These are phyloP conservation scores for Ramazzottius varieornatus DNA, from an alignment of 2,888 invertebrate species.

Conservation along the genomic window DNA sequence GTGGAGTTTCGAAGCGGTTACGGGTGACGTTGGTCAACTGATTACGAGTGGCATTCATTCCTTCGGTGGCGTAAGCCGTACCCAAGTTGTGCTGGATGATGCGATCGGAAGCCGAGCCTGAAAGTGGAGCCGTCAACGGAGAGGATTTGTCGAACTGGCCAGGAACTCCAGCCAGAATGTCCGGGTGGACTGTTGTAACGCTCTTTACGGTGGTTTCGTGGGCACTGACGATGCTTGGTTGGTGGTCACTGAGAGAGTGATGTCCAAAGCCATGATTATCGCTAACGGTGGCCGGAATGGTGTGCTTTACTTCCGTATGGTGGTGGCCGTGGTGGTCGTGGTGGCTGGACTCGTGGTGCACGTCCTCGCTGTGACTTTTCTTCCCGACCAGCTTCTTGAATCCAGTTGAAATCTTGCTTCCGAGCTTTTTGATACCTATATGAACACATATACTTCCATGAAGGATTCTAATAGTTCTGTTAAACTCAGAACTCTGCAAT, in stretches of 20 bases:
- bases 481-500: too few relatives aligned
- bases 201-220: neutral
- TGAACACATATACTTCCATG: too few relatives aligned
- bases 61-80: neutral
- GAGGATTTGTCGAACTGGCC: neutral
- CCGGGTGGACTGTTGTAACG: neutral
- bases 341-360: neutral
- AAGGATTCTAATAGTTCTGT: too few relatives aligned
- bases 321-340: neutral
- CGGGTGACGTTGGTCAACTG: neutral
- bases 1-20: neutral
- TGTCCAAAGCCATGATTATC: neutral
- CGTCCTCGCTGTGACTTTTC: neutral
- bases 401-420: neutral
- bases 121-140: neutral
- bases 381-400: neutral
- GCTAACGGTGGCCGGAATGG: neutral
- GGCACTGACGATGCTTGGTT: neutral
- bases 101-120: neutral
- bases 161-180: too few relatives aligned
- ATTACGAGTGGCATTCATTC: neutral
- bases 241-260: too few relatives aligned
- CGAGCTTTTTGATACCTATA: neutral
- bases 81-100: neutral
- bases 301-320: too few relatives aligned